Conservation (phyloP, 2,888 invertebrate genomes). For the Buathra laborator region DNA sequence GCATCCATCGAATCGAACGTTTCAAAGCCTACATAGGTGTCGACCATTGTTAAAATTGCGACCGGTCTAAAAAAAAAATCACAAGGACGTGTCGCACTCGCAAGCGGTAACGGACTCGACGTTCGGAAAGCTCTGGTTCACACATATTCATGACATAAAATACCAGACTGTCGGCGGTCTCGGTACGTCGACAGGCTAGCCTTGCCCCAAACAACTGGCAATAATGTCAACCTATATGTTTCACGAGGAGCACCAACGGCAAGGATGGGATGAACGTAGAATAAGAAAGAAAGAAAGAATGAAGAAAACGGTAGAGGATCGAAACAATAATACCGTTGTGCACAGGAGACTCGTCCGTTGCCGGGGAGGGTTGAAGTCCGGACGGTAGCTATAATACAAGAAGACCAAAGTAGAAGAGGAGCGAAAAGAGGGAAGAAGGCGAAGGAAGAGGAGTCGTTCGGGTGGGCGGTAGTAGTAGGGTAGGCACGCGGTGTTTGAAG, state of each 20-base stretch:
- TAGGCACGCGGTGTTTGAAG: slow-evolving; percentile 67
- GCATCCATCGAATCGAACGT: background rate
- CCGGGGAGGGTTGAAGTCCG: slow-evolving; percentile 27
- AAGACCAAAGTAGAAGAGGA: slow-evolving; percentile 63
- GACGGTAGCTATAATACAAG: slow-evolving; percentile 51
- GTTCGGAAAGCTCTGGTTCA: background rate
- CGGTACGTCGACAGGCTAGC: background rate
- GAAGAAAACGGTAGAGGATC: slow-evolving; percentile 61
- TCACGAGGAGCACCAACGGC: slow-evolving; percentile 10
- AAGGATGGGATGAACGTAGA: slow-evolving; percentile 27
- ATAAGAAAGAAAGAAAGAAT: slow-evolving; percentile 17
- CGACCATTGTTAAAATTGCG: background rate
- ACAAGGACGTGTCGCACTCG: background rate
- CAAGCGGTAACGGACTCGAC: background rate
- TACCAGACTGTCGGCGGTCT: slow-evolving; percentile 5
- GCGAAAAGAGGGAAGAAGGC: slow-evolving; percentile 56
- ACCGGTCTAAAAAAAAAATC: background rate
- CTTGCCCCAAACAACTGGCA: slow-evolving; percentile 54
- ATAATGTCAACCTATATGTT: slow-evolving; percentile 59
- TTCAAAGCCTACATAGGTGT: background rate
- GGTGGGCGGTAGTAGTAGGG: slow-evolving; percentile 65
- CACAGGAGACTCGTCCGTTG: slow-evolving; percentile 37
- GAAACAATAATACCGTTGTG: slow-evolving; percentile 66
- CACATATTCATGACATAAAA: background rate
- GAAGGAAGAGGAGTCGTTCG: slow-evolving; percentile 43